A percentile compares a stretch with the other conserved stretches of the same genome.
Evolutionary conservation across 1,140 invertebrate genomes (phyloP).

Genomic region (Calephelis nemesis): DNA sequence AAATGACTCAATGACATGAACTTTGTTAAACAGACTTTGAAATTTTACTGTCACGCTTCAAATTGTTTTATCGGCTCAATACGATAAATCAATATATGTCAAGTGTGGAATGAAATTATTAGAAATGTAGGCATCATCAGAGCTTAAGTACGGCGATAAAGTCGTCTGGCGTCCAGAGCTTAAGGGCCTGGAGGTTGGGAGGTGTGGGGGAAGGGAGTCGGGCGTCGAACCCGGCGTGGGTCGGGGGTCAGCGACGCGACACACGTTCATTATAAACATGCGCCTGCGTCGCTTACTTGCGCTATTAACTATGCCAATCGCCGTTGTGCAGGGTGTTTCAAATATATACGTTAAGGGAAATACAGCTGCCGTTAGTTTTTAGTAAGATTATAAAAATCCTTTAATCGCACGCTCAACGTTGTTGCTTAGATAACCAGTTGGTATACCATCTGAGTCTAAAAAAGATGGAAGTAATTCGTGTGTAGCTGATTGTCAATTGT

Average conservation of each 20-base stretch:
- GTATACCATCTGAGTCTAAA: too few relatives aligned
- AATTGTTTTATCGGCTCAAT: background rate
- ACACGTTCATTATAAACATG: constrained; percentile 64
- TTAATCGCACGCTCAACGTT: too few relatives aligned
- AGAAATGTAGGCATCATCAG: constrained; percentile 37
- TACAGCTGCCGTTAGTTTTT: background rate
- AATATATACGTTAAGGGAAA: background rate
- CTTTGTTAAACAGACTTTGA: too few relatives aligned
- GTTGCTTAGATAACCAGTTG: too few relatives aligned
- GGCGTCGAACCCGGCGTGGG: constrained; percentile 67
- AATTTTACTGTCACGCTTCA: too few relatives aligned
- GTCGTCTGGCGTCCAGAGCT: constrained; percentile 45
- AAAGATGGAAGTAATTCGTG: too few relatives aligned
- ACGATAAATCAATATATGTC: background rate
- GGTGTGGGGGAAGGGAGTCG: constrained; percentile 35
- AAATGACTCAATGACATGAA: too few relatives aligned
- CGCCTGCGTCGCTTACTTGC: constrained; percentile 45
- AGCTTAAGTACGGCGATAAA: constrained; percentile 51
- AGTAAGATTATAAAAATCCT: too few relatives aligned
- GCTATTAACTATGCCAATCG: constrained; percentile 20
- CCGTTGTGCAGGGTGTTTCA: background rate
- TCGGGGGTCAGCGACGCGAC: constrained; percentile 71
- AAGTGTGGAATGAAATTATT: constrained; percentile 20
- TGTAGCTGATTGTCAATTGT: too few relatives aligned
- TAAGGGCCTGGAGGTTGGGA: constrained; percentile 33